Evolutionary conservation across 2,113 vertebrate species (phyloP).

Genomic region (Acrocephalus kingi): DNA sequence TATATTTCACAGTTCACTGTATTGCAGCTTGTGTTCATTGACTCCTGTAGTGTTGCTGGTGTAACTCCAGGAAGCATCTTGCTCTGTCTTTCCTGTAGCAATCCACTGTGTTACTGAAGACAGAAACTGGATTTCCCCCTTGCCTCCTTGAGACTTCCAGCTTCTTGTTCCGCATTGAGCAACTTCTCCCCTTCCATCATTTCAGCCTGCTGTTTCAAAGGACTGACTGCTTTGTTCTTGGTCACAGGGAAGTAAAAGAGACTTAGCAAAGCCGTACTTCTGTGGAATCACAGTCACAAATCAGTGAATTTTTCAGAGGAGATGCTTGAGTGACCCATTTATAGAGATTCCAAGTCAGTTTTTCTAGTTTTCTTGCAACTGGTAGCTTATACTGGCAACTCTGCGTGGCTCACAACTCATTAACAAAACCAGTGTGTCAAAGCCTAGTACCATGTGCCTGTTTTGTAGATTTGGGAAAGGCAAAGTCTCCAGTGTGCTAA

Average conservation of each 20-base stretch:
- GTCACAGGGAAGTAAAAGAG: background rate
- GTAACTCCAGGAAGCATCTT: background rate
- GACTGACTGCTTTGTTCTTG: background rate
- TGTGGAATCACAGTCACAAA: background rate
- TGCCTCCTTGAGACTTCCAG: background rate
- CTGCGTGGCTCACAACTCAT: background rate
- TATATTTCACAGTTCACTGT: background rate
- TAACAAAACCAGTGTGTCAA: background rate
- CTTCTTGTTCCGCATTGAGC: background rate
- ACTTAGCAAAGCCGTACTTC: background rate
- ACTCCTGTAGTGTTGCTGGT: background rate
- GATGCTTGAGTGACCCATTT: background rate
- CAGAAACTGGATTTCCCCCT: rapidly evolving
- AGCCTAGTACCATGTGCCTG: background rate
- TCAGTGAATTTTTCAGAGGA: background rate
- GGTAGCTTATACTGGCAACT: background rate
- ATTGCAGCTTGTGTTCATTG: background rate
- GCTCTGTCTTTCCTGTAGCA: background rate
- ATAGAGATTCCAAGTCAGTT: background rate
- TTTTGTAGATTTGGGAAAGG: background rate
- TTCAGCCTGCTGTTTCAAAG: background rate
- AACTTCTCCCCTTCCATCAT: background rate
- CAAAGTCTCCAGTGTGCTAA: rapidly evolving
- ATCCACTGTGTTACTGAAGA: background rate
- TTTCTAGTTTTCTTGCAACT: background rate